Percentiles rank a stretch among this genome's conserved stretches.
Evolutionary conservation across 35 echinoderm and acorn worm species (phyloP).

Genomic region (Hemicentrotus pulcherrimus): DNA sequence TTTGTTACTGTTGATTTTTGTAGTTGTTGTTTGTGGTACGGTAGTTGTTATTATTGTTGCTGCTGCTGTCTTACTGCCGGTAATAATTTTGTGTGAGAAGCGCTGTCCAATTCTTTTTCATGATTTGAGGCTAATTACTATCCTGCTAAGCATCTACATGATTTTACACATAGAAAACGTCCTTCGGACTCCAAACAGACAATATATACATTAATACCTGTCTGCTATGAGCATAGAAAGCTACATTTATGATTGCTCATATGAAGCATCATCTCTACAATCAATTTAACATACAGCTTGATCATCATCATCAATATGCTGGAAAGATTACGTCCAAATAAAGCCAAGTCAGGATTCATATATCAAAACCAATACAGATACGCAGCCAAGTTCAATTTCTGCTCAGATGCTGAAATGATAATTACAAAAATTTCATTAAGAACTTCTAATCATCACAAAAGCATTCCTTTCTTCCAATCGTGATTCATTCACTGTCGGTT

Average conservation of each 20-base stretch:
- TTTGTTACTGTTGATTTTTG: no score
- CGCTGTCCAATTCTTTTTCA: no score
- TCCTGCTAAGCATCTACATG: no score
- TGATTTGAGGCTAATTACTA: no score
- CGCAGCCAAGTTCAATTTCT: neutral
- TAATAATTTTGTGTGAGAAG: no score
- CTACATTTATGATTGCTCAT: neutral
- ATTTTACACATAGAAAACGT: no score
- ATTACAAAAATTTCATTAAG: neutral
- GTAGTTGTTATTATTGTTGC: no score
- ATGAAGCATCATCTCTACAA: neutral
- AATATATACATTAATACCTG: neutral
- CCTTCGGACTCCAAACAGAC: no score
- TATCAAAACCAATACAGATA: neutral
- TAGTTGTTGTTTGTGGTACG: no score
- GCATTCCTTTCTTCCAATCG: neutral
- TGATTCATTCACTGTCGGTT: neutral
- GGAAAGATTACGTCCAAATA: neutral
- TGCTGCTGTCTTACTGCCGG: no score
- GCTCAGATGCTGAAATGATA: neutral
- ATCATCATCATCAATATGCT: neutral
- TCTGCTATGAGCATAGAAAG: neutral
- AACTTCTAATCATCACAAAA: neutral
- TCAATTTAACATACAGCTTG: neutral
- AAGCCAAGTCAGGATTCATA: neutral